These are phyloP conservation scores for Hedychridium roseum DNA, from an alignment of 2,888 invertebrate species.

Conservation along the genomic window DNA sequence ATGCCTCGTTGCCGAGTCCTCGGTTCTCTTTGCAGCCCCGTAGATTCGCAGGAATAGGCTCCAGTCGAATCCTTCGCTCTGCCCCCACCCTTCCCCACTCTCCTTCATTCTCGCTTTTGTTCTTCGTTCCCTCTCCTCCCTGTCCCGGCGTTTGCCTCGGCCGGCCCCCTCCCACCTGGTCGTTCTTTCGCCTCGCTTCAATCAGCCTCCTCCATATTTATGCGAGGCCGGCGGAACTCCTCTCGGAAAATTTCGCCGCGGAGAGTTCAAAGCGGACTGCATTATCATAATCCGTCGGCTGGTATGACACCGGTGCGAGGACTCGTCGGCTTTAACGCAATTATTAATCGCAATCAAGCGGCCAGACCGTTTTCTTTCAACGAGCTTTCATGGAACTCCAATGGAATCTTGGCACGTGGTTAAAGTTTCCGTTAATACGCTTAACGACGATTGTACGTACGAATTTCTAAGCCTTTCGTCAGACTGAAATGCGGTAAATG, in stretches of 20 bases:
- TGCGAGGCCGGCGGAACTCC: constrained; percentile 35
- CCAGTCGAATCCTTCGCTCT: too few relatives aligned
- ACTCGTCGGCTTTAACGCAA: constrained; percentile 38
- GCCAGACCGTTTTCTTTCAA: constrained; percentile 16
- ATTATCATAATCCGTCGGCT: constrained; percentile 53
- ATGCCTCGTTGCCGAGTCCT: too few relatives aligned
- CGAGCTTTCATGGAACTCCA: constrained; percentile 16
- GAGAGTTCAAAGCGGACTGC: constrained; percentile 50
- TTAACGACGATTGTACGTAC: neutral
- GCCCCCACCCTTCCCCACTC: constrained; percentile 8
- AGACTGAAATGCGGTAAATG: constrained; percentile 36
- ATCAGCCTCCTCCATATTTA: constrained; percentile 55
- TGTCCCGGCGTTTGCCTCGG: constrained; percentile 18
- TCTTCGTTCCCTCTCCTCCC: constrained; percentile 9
- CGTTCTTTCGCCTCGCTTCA: constrained; percentile 35
- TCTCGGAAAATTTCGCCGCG: constrained; percentile 44
- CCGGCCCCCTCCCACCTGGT: constrained; percentile 1
- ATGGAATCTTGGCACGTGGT: too few relatives aligned
- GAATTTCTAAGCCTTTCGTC: constrained; percentile 6
- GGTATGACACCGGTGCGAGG: constrained; percentile 27
- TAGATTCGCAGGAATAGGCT: too few relatives aligned
- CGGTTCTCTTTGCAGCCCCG: too few relatives aligned
- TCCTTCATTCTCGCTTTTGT: too few relatives aligned
- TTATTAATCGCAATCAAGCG: constrained; percentile 40
- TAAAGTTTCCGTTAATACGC: constrained; percentile 1